Base-by-base conservation (phyloP, 2,113 vertebrate species). In the Nerophis ophidion region DNA sequence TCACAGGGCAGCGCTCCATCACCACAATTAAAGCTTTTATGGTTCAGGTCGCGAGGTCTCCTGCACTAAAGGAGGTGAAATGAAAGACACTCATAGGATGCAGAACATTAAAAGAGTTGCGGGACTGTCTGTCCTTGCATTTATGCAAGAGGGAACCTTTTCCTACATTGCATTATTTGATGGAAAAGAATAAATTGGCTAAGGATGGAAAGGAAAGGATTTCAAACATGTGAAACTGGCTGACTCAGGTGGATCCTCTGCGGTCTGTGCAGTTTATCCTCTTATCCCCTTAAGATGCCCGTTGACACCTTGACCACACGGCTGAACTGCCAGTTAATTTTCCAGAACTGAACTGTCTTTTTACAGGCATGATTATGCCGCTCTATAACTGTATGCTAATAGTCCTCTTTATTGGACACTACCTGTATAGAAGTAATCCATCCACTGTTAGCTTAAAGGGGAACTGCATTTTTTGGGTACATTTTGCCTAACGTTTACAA, bases 21-120 rank as follows among this genome's bases (percentile, higher is more conserved):
- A 75, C 45, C 74, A 65, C 73, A 78, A 76, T 75, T 83, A 74
- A 76, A 79, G 64, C 77, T 76, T 76, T 76, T 70, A 78, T 58
- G 62, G 69, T 65, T 74, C 53, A 61, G 63, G 71, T 76, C 57
- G 12, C 55, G 34, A 53, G 75, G 72, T 67, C 71, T 70, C 11
- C 8, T 66, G 68, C 52, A 64, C 52, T 14, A 7, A 55, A 69
- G 54, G 71, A 82, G 80, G 84, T 83, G 81, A 88, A 85, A 82
- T 76, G 75, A 89, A 88, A 88, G 84, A 52, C 74, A 26, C 68
- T 81, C 57, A 38, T 55, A 51, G 77, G 71, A 19, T 15, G 11
- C 44, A 26, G 57, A 16, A 59, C 55, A 55, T 63, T 38, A 61
- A 40, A 74, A 65, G 64, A 44, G 48, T 56, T 11, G 45, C 14